Evolutionary conservation across 2,113 vertebrate species (phyloP).

Genomic region (Nerophis lumbriciformis): DNA sequence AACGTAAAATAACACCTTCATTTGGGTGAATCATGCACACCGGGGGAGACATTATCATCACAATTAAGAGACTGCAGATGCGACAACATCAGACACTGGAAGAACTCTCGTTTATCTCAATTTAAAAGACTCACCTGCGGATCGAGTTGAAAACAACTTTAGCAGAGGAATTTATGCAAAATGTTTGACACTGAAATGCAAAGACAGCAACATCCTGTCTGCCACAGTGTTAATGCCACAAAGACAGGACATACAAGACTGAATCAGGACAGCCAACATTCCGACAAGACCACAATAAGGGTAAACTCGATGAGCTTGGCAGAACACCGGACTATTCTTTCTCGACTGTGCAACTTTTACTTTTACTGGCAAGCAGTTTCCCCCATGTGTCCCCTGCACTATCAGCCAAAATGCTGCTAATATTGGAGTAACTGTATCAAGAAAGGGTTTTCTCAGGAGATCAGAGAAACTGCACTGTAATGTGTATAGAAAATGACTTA

Average conservation of each 20-base stretch:
- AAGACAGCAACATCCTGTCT: too few species aligned
- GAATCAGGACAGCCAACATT: slow-evolving; percentile 32
- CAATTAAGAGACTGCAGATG: slow-evolving; percentile 14
- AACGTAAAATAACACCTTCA: neutral
- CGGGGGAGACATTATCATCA: slow-evolving; percentile 4
- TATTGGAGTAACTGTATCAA: slow-evolving; percentile 19
- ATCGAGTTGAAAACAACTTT: slow-evolving; percentile 12
- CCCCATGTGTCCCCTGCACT: slow-evolving; percentile 7
- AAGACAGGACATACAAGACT: slow-evolving; percentile 38
- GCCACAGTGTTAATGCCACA: slow-evolving; percentile 8
- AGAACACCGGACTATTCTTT: neutral
- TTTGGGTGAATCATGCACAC: slow-evolving; percentile 8
- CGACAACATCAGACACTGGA: slow-evolving; percentile 20
- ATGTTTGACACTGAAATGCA: too few species aligned
- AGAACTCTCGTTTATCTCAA: slow-evolving; percentile 1
- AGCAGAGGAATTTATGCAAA: too few species aligned
- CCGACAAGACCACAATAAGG: slow-evolving; percentile 21
- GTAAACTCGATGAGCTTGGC: slow-evolving; percentile 15
- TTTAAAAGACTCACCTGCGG: slow-evolving; percentile 20
- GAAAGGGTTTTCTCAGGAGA: neutral
- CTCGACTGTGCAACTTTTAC: neutral
- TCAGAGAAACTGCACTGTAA: neutral
- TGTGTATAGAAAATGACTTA: neutral
- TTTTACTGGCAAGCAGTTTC: neutral
- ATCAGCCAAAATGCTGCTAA: slow-evolving; percentile 22